Base-by-base conservation (phyloP, 2,797 vertebrate species). In the Muscicapa comitata region DNA sequence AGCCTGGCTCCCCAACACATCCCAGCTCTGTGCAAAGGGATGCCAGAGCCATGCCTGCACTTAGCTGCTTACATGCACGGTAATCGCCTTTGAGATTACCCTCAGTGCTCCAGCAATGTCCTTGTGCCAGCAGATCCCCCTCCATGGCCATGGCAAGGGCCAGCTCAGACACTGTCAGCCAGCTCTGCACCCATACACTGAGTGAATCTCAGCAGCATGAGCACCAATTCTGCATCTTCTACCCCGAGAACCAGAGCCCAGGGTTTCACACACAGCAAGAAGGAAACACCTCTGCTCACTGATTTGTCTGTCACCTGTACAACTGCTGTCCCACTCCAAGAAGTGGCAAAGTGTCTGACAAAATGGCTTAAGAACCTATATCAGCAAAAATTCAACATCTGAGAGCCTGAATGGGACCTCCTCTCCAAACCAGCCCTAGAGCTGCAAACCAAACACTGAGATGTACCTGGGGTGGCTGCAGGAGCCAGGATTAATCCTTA, bases 361-460 rank as follows among this genome's bases (percentile, higher is more conserved):
- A 33, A 2, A 1, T 3, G 6, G n/a, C 17, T 85, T 9, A 8
- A 3, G 2, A 50, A 58, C 31, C 26, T 0, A 0, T 2, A 33
- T 1, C 17, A 28, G 31, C 33, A 68, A 55, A 77, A 62, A 48
- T 7, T 10, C 28, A 15, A 9, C 2, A 2, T 35, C 12, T 1
- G 2, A 26, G 17, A 42, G 51, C 11, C 28, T 17, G 28, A 35
- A 55, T 0, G 1, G 42, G 45, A 17, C 17, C 14, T 4, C 6
- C 29, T 33, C 16, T 18, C 47, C 26, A 35, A 13, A 37, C 1
- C 6, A 68, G 40, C 31, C 83, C 20, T 3, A 50, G 33, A 15
- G 8, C 75, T 21, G 8, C 0, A 0, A 43, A 54, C 1, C 18
- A n/a, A 38, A 28, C 8, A 1, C 28, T 29, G 37, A 70, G 17